Evolutionary conservation across 2,888 invertebrate genomes (phyloP).

Genomic region (Imbricaverruca yamaguchii): DNA sequence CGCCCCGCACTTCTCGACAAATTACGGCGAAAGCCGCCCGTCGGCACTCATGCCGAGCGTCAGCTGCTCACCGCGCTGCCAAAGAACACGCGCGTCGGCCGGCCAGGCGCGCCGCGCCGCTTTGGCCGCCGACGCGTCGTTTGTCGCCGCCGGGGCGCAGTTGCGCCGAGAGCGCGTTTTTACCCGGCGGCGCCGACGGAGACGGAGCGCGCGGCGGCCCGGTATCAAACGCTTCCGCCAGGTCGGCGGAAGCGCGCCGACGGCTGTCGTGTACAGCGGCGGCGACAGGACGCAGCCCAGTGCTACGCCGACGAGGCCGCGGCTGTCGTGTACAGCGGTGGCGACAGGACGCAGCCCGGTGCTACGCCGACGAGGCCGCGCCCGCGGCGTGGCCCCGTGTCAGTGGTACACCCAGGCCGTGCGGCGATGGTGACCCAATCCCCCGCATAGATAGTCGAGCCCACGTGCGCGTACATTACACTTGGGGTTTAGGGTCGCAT

Average conservation of each 20-base stretch:
- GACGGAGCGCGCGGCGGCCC: neutral
- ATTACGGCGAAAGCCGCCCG: no score
- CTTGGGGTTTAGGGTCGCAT: no score
- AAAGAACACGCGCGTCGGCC: no score
- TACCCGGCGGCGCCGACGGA: neutral
- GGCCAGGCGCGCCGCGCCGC: neutral
- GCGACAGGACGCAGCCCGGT: neutral
- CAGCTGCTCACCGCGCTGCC: no score
- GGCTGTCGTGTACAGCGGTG: neutral
- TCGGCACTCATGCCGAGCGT: no score
- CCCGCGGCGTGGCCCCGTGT: no score
- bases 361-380: neutral
- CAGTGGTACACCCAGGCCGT: no score
- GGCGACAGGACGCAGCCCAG: neutral
- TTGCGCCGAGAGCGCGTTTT: neutral
- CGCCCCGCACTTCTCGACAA: no score
- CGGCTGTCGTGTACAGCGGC: neutral
- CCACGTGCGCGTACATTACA: no score
- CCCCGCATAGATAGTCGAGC: no score
- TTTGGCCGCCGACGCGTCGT: neutral
- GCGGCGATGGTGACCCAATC: no score
- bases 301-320: neutral
- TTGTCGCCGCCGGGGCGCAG: neutral
- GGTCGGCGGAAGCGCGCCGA: neutral
- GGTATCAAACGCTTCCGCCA: conserved; percentile 3